Evolutionary conservation across 2,113 vertebrate species (phyloP).

Genomic region (Malaclemys terrapin): DNA sequence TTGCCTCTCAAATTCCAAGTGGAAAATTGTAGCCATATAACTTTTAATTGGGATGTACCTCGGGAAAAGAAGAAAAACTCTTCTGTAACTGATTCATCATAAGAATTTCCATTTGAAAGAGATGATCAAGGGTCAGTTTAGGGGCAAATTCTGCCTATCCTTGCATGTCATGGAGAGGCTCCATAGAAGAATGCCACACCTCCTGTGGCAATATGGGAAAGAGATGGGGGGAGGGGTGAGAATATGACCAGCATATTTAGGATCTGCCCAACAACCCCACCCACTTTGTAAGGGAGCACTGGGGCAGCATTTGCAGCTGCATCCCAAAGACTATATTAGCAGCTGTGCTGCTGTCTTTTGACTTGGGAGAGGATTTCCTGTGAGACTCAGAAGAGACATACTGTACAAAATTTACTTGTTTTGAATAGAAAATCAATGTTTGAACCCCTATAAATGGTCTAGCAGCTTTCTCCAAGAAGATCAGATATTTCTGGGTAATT

Average conservation of each 20-base stretch:
- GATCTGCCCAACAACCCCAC: neutral
- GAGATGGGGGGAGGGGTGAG: neutral
- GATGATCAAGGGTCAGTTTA: neutral
- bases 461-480: neutral
- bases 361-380: neutral
- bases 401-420: neutral
- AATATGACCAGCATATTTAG: neutral
- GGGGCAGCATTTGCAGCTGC: neutral
- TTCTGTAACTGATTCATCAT: neutral
- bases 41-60: neutral
- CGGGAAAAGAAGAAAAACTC: neutral
- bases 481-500: neutral
- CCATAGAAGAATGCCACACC: neutral
- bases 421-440: neutral
- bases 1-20: neutral
- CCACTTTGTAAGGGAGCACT: neutral
- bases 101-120: neutral
- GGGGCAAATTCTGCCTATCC: neutral
- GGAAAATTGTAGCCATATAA: neutral
- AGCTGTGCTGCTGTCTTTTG: neutral
- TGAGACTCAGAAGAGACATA: neutral
- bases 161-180: neutral
- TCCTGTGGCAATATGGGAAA: neutral
- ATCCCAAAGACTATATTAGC: neutral
- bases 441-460: accelerated